Evolutionary conservation across 2,888 invertebrate species (phyloP).

Genomic region (Cryptosula pallasiana): DNA sequence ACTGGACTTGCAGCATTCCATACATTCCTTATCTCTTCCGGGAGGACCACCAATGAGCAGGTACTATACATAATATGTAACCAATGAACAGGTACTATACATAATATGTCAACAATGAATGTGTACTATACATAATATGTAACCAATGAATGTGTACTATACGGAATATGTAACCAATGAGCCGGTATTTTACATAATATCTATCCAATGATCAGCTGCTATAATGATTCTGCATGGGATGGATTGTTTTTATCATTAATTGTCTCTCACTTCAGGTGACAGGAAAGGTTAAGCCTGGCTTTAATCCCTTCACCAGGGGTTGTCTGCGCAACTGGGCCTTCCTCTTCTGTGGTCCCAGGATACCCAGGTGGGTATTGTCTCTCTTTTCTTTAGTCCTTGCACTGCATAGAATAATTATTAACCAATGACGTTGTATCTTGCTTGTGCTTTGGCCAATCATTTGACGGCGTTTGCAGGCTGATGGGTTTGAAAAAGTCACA

Average conservation of each 20-base stretch:
- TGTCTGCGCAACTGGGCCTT: conserved; percentile 93
- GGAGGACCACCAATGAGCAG: conserved; percentile 98
- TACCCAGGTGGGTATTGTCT: conserved; percentile 71
- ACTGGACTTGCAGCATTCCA: conserved; percentile 97
- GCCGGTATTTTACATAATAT: too few relatives aligned
- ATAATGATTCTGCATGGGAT: too few relatives aligned
- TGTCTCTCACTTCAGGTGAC: conserved; percentile 79
- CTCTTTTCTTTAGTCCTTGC: neutral
- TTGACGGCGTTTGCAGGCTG: neutral
- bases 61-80: conserved; percentile 35
- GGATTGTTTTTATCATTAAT: too few relatives aligned
- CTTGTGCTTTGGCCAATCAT: neutral
- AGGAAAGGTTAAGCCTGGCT: conserved; percentile 96
- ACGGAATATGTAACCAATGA: too few relatives aligned
- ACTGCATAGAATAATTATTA: too few relatives aligned
- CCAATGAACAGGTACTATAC: too few relatives aligned
- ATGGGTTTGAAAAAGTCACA: neutral
- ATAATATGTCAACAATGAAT: too few relatives aligned
- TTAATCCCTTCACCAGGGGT: conserved; percentile 94
- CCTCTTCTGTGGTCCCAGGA: conserved; percentile 91
- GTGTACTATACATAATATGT: too few relatives aligned
- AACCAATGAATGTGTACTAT: too few relatives aligned
- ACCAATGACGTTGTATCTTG: neutral
- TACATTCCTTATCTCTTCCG: conserved; percentile 89
- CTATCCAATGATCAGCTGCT: too few relatives aligned